Evolutionary conservation across 2,888 invertebrate species (phyloP).

Genomic region (Salticus scenicus): DNA sequence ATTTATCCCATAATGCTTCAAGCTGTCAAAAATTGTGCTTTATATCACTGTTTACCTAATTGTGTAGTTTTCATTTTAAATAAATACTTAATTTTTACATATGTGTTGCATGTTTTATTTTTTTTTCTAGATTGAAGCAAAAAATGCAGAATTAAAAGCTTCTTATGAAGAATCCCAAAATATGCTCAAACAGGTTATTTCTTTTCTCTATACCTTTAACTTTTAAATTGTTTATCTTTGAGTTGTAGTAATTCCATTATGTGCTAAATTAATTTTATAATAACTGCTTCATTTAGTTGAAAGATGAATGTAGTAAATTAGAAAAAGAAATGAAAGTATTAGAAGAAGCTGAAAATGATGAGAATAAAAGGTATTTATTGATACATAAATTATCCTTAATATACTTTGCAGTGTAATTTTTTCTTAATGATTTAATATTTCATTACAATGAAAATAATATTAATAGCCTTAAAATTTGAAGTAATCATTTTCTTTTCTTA

Average conservation of each 20-base stretch:
- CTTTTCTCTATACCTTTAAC: neutral
- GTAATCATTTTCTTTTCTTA: too few species aligned
- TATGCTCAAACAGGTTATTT: slow-evolving; percentile 18
- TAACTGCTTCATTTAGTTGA: slow-evolving; percentile 32
- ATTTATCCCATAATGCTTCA: too few species aligned
- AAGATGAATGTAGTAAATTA: slow-evolving; percentile 37
- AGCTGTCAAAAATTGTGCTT: too few species aligned
- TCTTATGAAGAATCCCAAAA: slow-evolving; percentile 51
- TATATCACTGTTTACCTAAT: too few species aligned
- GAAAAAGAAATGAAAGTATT: slow-evolving; percentile 60
- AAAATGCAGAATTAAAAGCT: slow-evolving; percentile 40
- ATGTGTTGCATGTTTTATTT: neutral
- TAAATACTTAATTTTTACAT: too few species aligned
- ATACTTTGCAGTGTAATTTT: too few species aligned
- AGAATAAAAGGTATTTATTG: slow-evolving; percentile 61
- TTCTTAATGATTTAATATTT: too few species aligned
- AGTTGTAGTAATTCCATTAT: neutral
- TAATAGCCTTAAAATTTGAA: too few species aligned
- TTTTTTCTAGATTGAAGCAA: slow-evolving; percentile 32
- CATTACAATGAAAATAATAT: too few species aligned
- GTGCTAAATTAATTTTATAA: neutral
- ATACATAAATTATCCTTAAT: too few species aligned
- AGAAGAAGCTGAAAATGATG: slow-evolving; percentile 64
- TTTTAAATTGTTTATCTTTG: neutral
- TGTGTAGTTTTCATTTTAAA: too few species aligned